A percentile compares a stretch with the other conserved stretches of the same genome.
Conservation (phyloP, 2,113 vertebrate genomes). For the Callocephalon fimbriatum region DNA sequence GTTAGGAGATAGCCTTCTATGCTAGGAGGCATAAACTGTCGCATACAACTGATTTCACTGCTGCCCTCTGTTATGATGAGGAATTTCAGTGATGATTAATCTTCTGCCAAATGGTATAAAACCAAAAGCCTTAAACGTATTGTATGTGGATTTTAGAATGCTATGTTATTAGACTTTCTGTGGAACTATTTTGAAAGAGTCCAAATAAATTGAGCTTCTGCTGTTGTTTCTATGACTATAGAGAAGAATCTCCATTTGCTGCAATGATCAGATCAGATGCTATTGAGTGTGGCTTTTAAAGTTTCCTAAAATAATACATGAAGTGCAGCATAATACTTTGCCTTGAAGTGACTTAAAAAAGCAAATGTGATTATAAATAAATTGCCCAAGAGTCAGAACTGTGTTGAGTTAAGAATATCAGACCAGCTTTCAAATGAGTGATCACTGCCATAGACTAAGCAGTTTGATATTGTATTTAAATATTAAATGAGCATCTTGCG, state of each 20-base stretch:
- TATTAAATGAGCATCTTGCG: neutral
- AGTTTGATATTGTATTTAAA: neutral
- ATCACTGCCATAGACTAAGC: neutral
- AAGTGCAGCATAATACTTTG: neutral
- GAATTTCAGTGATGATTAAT: conserved; percentile 11
- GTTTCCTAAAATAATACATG: conserved; percentile 29
- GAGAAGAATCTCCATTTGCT: neutral
- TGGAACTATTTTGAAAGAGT: neutral
- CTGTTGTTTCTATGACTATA: neutral
- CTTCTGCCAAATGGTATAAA: neutral
- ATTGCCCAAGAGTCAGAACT: neutral
- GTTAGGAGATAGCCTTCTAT: neutral
- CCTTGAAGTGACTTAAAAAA: conserved; percentile 51
- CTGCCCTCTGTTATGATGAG: neutral
- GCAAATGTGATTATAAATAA: conserved; percentile 45
- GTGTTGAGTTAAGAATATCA: neutral
- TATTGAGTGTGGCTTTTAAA: conserved; percentile 31
- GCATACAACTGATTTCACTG: neutral
- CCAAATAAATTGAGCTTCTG: neutral
- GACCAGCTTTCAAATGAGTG: neutral
- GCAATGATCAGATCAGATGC: neutral
- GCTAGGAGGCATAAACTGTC: neutral
- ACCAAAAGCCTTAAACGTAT: neutral
- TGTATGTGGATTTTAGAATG: neutral
- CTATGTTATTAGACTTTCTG: neutral